Evolutionary conservation across 2,797 vertebrate genomes (phyloP), one percentile per base, ranked within the genome.

Genomic region (Malacoraja senta): DNA sequence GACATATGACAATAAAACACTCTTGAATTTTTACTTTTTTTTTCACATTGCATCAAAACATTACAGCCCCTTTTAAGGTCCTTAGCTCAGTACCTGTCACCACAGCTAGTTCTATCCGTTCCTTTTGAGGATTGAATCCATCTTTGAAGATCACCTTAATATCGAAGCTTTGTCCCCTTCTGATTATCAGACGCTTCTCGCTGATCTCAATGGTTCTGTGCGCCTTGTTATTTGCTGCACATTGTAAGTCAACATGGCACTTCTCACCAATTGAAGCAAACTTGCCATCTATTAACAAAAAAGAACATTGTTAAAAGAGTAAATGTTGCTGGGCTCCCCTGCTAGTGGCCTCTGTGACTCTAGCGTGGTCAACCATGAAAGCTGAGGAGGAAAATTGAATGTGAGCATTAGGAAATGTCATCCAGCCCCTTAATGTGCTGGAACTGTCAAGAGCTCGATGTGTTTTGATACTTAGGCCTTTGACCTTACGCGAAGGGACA

Each of bases 181-280:
- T 92, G 38, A 76, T 6, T 2, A 92, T 76, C 71, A 92, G 90
- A 1, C 90, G 71, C 71, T n/a, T 74, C 24, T 13, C 76, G 90
- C 90, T 92, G 21, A 92, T 92, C 90, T 76, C 38, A 76, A n/a
- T 26, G 6, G 90, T 92, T 74, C 71, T 26, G 71, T 92, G 90
- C 26, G 74, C 68, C 71, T n/a, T 92, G 65, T 92, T 92, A 74
- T 92, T 92, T 71, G 74, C 76, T 38, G 53, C 90, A 92, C 2
- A 92, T 8, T 92, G 32, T 44, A 92, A 76, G 35, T 92, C 90
- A 72, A 88, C 84, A 10, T 35, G 61, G 61, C 84, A 88, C 0
- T 21, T 29, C 15, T 0, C 10, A 15, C 2, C 0, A 29, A 1
- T 1, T 21, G 15, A 29, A 63, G 10, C 4, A 26, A 86, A 1